Conservation (phyloP, 2,113 vertebrate species). For the Zosterops lateralis region DNA sequence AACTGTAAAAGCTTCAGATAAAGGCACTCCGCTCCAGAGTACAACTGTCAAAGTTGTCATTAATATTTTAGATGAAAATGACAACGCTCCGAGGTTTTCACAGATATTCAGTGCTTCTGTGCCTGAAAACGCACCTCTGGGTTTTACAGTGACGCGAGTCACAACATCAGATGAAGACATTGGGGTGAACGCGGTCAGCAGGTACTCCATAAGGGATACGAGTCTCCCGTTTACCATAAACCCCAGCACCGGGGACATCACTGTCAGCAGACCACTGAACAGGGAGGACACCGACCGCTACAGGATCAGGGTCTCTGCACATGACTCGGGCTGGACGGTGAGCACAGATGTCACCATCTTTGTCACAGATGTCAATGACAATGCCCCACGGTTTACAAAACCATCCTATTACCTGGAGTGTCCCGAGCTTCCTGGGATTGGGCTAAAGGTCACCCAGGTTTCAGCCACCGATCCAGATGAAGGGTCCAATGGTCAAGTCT, state of each 20-base stretch:
- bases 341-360: conserved; percentile 96
- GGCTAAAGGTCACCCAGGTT: conserved; percentile 85
- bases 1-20: conserved; percentile 87
- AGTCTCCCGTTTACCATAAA: conserved; percentile 90
- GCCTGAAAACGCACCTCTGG: conserved; percentile 90
- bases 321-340: conserved; percentile 96
- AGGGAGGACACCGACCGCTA: conserved; percentile 91
- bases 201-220: conserved; percentile 85
- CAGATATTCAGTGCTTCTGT: conserved; percentile 94
- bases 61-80: conserved; percentile 90
- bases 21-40: conserved; percentile 81
- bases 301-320: conserved; percentile 89
- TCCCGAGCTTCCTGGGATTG: conserved; percentile 86
- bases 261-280: conserved; percentile 89
- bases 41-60: conserved; percentile 82
- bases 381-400: conserved; percentile 87
- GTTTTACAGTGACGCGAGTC: conserved; percentile 88
- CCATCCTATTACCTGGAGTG: conserved; percentile 94
- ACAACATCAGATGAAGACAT: conserved; percentile 94
- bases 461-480: conserved; percentile 89
- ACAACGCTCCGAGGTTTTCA: conserved; percentile 93
- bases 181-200: conserved; percentile 88
- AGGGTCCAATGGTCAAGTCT: conserved; percentile 89
- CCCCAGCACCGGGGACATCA: conserved; percentile 89
- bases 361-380: conserved; percentile 93